Evolutionary conservation across 2,113 vertebrate species (phyloP), one percentile per base, ranked within the genome.

Genomic region (Paratilapia polleni): DNA sequence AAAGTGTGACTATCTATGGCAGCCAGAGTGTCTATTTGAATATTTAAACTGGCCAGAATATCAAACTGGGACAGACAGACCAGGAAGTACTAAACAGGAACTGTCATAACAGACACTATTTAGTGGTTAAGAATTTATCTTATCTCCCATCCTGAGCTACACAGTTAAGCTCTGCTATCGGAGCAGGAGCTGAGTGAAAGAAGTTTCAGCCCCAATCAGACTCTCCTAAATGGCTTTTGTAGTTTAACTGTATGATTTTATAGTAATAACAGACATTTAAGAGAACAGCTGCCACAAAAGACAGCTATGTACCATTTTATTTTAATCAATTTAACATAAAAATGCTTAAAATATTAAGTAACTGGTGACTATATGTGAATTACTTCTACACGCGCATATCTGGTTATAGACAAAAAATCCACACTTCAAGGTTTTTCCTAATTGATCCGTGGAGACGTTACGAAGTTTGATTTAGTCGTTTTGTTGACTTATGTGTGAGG

Each of bases 21-120:
- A 26, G 20, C 26, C 24, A 8, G 13, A 4, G 10, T 31, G 7
- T 73, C 4, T n/a, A 78, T 81, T 84, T 81, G 52, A 84, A 74
- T 78, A 75, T 75, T 60, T 12, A 64, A 59, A 86, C 5, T 14
- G 57, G 6, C 6, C 13, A 56, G 24, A 61, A 1, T 77, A 54
- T 63, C 15, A 62, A 8, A 34, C 11, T 20, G 24, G 4, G 4
- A 13, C n/a, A 19, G 28, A 59, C 3, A 0, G 6, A 82, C 31
- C 17, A 76, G 34, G 43, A 82, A 82, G 47, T 9, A 54, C 47
- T 34, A 52, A 73, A 31, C 19, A 73, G 47, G 19, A 34, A 54
- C 20, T 73, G 19, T 54, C 26, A 54, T 34, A 73, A 54, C 20
- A 54, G 47, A 73, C 26, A 9, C 6, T 11, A 20, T 73, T 47